Base-by-base conservation (phyloP, 2,113 vertebrate genomes). In the Machaerirhynchus nigripectus region DNA sequence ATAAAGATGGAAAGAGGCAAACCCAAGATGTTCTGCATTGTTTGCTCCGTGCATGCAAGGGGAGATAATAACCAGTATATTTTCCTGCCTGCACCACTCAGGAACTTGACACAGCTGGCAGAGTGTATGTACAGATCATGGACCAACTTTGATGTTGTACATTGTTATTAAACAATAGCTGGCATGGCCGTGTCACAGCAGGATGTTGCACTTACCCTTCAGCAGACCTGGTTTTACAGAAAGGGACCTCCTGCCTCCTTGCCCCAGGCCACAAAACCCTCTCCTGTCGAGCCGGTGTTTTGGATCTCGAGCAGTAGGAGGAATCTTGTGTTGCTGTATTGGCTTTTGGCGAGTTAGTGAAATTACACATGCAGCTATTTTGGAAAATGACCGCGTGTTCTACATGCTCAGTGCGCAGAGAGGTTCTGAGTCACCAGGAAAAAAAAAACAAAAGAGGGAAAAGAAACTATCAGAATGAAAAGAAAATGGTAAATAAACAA, bases 161-260 rank as follows among this genome's bases (percentile, higher is more conserved):
- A 57, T 90, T 93, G 85, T 78, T 93, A 49, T 89, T 71, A 87
- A 87, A 84, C 95, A 94, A 87, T 88, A 82, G 52, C 83, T 89
- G 92, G 28, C 73, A 78, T 88, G 79, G 68, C 50, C 27, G 0
- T 49, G 80, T 7, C 92, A 24, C 92, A 84, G 92, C 76, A 84
- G 90, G 95, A 23, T 87, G 33, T 47, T 71, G 44, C 60, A 56
- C 80, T 92, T 87, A 73, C 80, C 19, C 3, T 95, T 84, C 95
- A 82, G 95, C 70, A 89, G 92, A 90, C 86, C 77, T 93, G 89
- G 13, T 93, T 81, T 49, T 78, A 35, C 5, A 78, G 88, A 57
- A 89, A 84, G 49, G 50, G 40, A 89, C 79, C 93, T 96, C 92
- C 83, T 93, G 76, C 75, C 33, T 96, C 61, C 57, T 93, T 93